Evolutionary conservation across 2,113 vertebrate species (phyloP).

Genomic region (Orcinus orca): DNA sequence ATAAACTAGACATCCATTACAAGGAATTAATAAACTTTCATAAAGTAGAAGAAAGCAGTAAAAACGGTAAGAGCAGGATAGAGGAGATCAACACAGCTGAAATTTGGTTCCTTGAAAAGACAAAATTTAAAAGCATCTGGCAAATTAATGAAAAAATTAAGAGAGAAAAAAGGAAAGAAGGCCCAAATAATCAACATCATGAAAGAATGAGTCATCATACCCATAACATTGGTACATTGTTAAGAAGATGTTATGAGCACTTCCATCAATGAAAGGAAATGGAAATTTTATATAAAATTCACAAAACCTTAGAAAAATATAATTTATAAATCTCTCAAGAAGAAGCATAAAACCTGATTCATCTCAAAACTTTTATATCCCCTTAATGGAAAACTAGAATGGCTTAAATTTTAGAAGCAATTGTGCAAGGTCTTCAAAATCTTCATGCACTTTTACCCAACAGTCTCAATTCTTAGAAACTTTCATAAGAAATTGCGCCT

Average conservation of each 20-base stretch:
- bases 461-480: neutral
- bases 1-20: neutral
- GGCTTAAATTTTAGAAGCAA: neutral
- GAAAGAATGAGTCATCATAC: neutral
- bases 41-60: neutral
- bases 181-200: neutral
- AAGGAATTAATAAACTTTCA: neutral
- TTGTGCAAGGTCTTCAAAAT: neutral
- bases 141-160: neutral
- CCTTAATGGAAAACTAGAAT: neutral
- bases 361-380: neutral
- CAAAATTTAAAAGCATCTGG: neutral
- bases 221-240: neutral
- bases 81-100: neutral
- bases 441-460: neutral
- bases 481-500: neutral
- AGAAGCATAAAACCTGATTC: neutral
- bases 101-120: neutral
- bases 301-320: neutral
- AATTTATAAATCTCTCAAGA: neutral
- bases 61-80: neutral
- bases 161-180: neutral
- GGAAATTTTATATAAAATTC: neutral
- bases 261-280: slow-evolving; percentile 16
- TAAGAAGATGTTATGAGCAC: neutral